Conservation (phyloP, 2,888 invertebrate species). For the Eustalomyia histrio region DNA sequence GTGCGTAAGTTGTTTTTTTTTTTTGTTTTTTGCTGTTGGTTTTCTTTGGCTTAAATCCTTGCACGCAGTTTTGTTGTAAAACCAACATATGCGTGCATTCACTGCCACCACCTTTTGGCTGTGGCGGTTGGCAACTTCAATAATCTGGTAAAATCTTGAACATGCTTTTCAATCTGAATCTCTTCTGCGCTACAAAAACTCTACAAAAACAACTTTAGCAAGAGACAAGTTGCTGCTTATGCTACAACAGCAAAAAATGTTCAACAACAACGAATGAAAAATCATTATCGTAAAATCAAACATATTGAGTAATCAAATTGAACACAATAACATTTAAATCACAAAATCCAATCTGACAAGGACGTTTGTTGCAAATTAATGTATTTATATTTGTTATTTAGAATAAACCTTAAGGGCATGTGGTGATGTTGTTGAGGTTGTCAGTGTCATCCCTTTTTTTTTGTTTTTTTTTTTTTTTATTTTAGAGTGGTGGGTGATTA, state of each 20-base stretch:
- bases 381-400: constrained; percentile 11
- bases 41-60: constrained; percentile 16
- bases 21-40: not conserved
- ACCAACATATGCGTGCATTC: constrained; percentile 47
- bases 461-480: no score
- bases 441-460: not conserved
- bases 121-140: constrained; percentile 40
- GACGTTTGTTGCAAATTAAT: constrained; percentile 37
- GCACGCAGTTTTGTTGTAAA: constrained; percentile 28
- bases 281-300: constrained; percentile 73
- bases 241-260: not conserved
- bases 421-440: constrained; percentile 7
- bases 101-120: constrained; percentile 33
- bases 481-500: constrained; percentile 36
- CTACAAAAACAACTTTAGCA: constrained; percentile 22
- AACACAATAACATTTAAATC: constrained; percentile 59
- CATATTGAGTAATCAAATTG: constrained; percentile 78
- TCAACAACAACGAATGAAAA: not conserved
- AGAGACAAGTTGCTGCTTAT: constrained; percentile 34
- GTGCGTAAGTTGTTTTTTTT: constrained; percentile 39
- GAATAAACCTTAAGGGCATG: constrained; percentile 28
- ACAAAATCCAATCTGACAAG: constrained; percentile 63
- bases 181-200: constrained; percentile 12
- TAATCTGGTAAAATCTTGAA: constrained; percentile 60
- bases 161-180: constrained; percentile 38